Evolutionary conservation across 2,797 vertebrate species (phyloP), one percentile per base, ranked within the genome.

Genomic region (Synaphobranchus kaupii): DNA sequence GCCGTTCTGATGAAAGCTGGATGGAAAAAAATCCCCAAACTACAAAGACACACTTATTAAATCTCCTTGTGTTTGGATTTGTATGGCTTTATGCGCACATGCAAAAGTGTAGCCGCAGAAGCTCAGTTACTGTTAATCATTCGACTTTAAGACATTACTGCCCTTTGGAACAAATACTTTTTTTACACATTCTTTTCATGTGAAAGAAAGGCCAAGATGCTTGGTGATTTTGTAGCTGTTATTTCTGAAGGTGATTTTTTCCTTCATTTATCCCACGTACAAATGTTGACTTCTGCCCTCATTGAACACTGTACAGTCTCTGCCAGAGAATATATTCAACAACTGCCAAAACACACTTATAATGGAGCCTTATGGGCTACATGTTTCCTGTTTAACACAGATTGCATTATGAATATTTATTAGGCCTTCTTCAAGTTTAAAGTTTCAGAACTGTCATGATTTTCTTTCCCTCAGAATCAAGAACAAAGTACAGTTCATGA

Each of bases 391-490:
- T 20, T 39, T 44, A 31, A 39, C 71, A 15, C n/a, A 76, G 71
- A 17, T 47, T 44, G 34, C 13, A 22, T 60, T 63, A 60, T 60
- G 20, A 58, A 63, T 44, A 58, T 84, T 44, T 66, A 84, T 84
- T 15, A 63, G 82, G 50, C 22, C n/a, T 84, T 58, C 25, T 15
- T 56, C 92, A 25, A n/a, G 7, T 48, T 17, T 81, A 81, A 81
- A 81, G 47, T 48, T 81, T 81, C 22, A n/a, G 22, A 50, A 12
- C 44, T 50, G 78, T 81, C 78, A 81, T 50, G 22, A 17, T 48
- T 81, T 78, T 44, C 31, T 47, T 20, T 39, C 15, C 73, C 15
- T 47, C 10, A 44, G 34, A 78, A 78, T 78, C 13, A 78, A 20
- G 34, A 39, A 78, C 78, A 76, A 20, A 76, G 31, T 39, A 47